Evolutionary conservation across 2,113 vertebrate species (phyloP).

Genomic region (Tragulus kanchil): DNA sequence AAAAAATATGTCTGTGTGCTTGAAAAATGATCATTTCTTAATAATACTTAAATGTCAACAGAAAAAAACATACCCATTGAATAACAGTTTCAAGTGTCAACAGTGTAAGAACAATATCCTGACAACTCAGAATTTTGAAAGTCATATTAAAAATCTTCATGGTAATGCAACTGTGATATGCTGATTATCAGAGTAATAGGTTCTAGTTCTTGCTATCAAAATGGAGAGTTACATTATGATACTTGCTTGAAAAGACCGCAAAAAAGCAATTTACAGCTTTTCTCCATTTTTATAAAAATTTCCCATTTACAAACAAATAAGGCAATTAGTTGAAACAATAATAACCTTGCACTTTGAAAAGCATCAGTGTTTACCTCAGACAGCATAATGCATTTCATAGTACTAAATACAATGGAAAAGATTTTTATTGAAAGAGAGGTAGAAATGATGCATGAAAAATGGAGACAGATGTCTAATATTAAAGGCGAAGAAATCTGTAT

Average conservation of each 20-base stretch:
- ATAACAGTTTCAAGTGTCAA: constrained; percentile 36
- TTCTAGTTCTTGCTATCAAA: constrained; percentile 60
- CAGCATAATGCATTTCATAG: constrained; percentile 49
- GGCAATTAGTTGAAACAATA: constrained; percentile 60
- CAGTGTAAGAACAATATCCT: constrained; percentile 35
- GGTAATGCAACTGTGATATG: constrained; percentile 17
- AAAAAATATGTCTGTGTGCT: constrained; percentile 69
- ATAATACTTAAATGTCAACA: constrained; percentile 62
- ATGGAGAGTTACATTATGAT: constrained; percentile 41
- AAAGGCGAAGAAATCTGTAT: not conserved
- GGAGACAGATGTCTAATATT: not conserved
- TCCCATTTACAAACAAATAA: constrained; percentile 62
- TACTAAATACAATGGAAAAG: constrained; percentile 29
- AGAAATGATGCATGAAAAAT: constrained; percentile 8
- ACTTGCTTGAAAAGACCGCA: constrained; percentile 61
- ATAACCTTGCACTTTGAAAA: constrained; percentile 30
- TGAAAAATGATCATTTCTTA: constrained; percentile 70
- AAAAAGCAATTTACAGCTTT: constrained; percentile 62
- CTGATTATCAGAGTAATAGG: constrained; percentile 60
- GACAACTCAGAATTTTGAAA: constrained; percentile 53
- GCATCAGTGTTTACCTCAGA: constrained; percentile 35
- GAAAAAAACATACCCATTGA: constrained; percentile 58
- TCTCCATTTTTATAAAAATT: constrained; percentile 58
- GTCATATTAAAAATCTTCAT: constrained; percentile 50
- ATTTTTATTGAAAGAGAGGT: constrained; percentile 21